These are phyloP conservation scores for Xestia ashworthii DNA, from an alignment of 2,888 invertebrate genomes.

Conservation along the genomic window DNA sequence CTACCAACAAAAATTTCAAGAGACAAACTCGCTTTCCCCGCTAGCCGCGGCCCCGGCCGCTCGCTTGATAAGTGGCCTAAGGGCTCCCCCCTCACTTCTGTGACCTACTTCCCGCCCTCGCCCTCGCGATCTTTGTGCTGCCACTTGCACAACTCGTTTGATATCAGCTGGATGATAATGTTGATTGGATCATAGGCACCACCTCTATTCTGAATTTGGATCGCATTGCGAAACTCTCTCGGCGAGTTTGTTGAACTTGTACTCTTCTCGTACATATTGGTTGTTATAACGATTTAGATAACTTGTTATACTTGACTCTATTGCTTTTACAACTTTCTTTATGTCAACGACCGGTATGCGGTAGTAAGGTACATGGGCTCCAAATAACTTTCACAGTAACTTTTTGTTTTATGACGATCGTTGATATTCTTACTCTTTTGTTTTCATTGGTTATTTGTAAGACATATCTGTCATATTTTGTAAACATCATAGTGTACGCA, in stretches of 20 bases:
- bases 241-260: conserved; percentile 60
- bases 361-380: conserved; percentile 25
- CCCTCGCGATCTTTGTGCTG: conserved; percentile 89
- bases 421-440: conserved; percentile 43
- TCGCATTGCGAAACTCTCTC: conserved; percentile 71
- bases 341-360: conserved; percentile 43
- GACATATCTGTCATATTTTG: conserved; percentile 60
- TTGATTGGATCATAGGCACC: conserved; percentile 74
- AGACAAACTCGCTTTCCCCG: conserved; percentile 86
- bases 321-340: conserved; percentile 47
- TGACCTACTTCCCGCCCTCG: conserved; percentile 84
- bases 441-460: conserved; percentile 45
- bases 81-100: conserved; percentile 83
- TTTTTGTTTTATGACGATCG: conserved; percentile 49
- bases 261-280: conserved; percentile 35
- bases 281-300: conserved; percentile 47
- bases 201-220: conserved; percentile 73
- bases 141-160: conserved; percentile 87
- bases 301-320: conserved; percentile 35
- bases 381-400: conserved; percentile 51
- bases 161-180: conserved; percentile 89
- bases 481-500: conserved; percentile 55
- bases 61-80: conserved; percentile 88
- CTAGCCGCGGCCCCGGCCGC: conserved; percentile 78
- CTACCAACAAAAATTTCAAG: conserved; percentile 82